Percentiles rank a stretch among this genome's conserved stretches.
Conservation (phyloP, 2,888 invertebrate genomes). For the Pecten maximus region DNA sequence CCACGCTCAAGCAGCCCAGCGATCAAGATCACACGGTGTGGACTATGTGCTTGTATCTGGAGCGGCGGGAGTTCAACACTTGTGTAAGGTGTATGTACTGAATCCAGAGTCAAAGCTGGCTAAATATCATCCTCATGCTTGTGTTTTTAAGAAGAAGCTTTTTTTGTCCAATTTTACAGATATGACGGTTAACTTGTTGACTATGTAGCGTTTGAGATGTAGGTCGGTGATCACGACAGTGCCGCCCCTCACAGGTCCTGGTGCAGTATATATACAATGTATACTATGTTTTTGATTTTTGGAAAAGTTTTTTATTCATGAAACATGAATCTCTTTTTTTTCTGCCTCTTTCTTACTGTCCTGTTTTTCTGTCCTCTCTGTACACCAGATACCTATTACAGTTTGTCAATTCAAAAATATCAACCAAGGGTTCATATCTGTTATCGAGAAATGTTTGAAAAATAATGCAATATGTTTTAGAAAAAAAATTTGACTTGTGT, state of each 20-base stretch:
- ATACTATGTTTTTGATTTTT: conserved; percentile 30
- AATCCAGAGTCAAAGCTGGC: conserved; percentile 13
- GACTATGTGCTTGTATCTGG: conserved; percentile 24
- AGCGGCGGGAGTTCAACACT: background rate
- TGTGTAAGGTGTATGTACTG: background rate
- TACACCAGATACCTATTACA: background rate
- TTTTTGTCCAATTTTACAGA: conserved; percentile 26
- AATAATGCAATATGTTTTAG: background rate
- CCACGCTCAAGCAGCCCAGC: background rate
- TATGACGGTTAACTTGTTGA: background rate
- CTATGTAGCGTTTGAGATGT: background rate
- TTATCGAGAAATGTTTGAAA: background rate
- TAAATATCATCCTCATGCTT: background rate
- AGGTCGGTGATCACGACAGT: background rate
- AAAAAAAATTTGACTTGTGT: background rate
- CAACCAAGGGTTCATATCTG: background rate
- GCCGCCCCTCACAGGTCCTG: background rate
- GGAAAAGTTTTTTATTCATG: conserved; percentile 1
- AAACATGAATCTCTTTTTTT: conserved; percentile 13
- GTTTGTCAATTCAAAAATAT: background rate
- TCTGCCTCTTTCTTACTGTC: background rate
- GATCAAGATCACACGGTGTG: background rate
- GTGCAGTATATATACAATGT: conserved; percentile 20
- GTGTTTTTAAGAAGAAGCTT: conserved; percentile 16
- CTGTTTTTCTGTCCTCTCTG: background rate